A percentile compares a stretch with the other conserved stretches of the same genome.
phyloP scores from a whole-genome alignment of 2,797 vertebrate species.

The Garrulus glandarius region DNA sequence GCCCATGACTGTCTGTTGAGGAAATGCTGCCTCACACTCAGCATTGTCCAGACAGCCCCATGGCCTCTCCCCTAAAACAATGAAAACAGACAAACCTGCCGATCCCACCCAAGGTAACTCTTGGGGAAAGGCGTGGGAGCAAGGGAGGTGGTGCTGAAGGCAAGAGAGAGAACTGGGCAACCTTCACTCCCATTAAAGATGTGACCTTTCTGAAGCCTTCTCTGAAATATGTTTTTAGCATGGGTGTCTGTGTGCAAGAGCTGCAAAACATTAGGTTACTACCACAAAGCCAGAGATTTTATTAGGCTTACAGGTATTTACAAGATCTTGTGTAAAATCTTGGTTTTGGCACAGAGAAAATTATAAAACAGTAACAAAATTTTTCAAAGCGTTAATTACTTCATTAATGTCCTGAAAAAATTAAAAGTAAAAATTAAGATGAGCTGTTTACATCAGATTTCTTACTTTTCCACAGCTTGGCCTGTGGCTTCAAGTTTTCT shows the following conservation, averaged over 20 bases:
- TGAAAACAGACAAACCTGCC: background rate
- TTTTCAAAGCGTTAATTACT: background rate
- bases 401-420: background rate
- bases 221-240: background rate
- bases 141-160: background rate
- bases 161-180: background rate
- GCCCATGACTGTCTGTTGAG: background rate
- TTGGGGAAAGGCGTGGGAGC: background rate
- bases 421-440: background rate
- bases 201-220: background rate
- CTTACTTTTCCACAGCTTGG: background rate
- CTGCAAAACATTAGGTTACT: background rate
- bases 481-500: background rate
- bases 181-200: background rate
- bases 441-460: background rate
- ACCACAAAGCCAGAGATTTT: background rate
- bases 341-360: background rate
- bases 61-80: background rate
- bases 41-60: background rate
- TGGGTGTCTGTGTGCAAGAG: background rate
- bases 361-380: background rate
- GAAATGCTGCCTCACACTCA: background rate
- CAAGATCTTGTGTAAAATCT: background rate
- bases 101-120: background rate
- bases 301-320: background rate